A percentile compares a stretch with the other conserved stretches of the same genome.
These are phyloP conservation scores for Peromyscus nudipes DNA, from an alignment of 2,797 vertebrate species.

Conservation along the genomic window DNA sequence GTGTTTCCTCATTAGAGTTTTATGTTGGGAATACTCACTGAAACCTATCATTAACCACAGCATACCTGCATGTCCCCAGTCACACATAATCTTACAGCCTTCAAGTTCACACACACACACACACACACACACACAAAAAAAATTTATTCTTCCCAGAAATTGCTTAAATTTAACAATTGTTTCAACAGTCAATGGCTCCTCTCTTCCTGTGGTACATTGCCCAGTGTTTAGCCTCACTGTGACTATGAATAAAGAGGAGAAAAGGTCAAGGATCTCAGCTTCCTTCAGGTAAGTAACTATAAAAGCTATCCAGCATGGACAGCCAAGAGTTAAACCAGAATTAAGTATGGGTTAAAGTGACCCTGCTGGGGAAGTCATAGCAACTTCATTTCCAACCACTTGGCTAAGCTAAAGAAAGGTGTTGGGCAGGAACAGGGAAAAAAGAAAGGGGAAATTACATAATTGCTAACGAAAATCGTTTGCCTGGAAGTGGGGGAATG, in stretches of 20 bases:
- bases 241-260: constrained; percentile 60
- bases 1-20: constrained; percentile 70
- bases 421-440: constrained; percentile 49
- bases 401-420: constrained; percentile 61
- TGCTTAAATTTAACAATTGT: constrained; percentile 45
- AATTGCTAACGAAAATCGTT: background rate
- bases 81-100: constrained; percentile 71
- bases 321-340: constrained; percentile 69
- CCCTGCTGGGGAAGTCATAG: constrained; percentile 62
- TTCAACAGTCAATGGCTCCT: constrained; percentile 4
- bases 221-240: background rate
- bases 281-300: constrained; percentile 50
- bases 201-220: constrained; percentile 43
- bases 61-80: constrained; percentile 62
- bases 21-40: constrained; percentile 57
- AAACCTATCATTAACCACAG: constrained; percentile 62
- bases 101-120: constrained; percentile 1
- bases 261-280: constrained; percentile 3
- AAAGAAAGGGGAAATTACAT: constrained; percentile 38
- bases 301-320: constrained; percentile 69
- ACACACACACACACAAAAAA: background rate
- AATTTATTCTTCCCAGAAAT: constrained; percentile 75
- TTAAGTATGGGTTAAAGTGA: constrained; percentile 73
- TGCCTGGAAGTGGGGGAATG: constrained; percentile 12
- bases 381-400: constrained; percentile 62